These are phyloP conservation scores for Drosophila takahashii DNA, from an alignment of 1,140 invertebrate genomes.

Conservation along the genomic window DNA sequence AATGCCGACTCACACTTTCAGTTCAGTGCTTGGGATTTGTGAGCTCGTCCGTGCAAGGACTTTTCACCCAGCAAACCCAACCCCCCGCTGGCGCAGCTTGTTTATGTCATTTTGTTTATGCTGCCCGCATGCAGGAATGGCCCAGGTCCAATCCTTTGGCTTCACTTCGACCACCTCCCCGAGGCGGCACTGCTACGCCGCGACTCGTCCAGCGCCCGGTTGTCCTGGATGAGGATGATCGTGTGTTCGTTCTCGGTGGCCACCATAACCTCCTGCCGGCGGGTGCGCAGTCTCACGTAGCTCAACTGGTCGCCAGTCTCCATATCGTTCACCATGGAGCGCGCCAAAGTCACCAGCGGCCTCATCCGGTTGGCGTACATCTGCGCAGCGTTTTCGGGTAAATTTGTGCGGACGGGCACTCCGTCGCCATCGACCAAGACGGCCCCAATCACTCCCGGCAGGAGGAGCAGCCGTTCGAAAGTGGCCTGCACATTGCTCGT, in stretches of 20 bases:
- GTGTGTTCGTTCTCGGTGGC: conserved; percentile 44
- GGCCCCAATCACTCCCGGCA: conserved; percentile 37
- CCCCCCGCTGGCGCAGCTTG: conserved; percentile 30
- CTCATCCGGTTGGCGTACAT: conserved; percentile 20
- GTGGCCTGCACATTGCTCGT: not conserved
- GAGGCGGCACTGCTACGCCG: conserved; percentile 11
- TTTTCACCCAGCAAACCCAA: conserved; percentile 29
- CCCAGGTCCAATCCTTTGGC: conserved; percentile 22
- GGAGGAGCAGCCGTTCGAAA: conserved; percentile 24
- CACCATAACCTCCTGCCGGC: conserved; percentile 31
- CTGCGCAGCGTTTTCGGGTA: not conserved
- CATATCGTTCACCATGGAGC: conserved; percentile 22
- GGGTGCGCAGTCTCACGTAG: conserved; percentile 45
- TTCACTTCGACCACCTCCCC: not conserved
- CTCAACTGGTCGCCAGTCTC: conserved; percentile 26
- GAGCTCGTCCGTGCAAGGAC: conserved; percentile 67
- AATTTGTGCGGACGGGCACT: conserved; percentile 12
- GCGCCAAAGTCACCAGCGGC: conserved; percentile 23
- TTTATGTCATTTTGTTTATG: conserved; percentile 74
- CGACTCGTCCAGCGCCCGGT: conserved; percentile 13
- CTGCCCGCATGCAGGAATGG: conserved; percentile 39
- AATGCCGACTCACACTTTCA: conserved; percentile 45
- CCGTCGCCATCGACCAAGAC: conserved; percentile 34
- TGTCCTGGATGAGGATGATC: conserved; percentile 39
- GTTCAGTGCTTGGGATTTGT: conserved; percentile 64